A percentile compares a stretch with the other conserved stretches of the same genome.
These are phyloP conservation scores for Pagetopsis macropterus DNA, from an alignment of 2,797 vertebrate genomes.

Conservation along the genomic window DNA sequence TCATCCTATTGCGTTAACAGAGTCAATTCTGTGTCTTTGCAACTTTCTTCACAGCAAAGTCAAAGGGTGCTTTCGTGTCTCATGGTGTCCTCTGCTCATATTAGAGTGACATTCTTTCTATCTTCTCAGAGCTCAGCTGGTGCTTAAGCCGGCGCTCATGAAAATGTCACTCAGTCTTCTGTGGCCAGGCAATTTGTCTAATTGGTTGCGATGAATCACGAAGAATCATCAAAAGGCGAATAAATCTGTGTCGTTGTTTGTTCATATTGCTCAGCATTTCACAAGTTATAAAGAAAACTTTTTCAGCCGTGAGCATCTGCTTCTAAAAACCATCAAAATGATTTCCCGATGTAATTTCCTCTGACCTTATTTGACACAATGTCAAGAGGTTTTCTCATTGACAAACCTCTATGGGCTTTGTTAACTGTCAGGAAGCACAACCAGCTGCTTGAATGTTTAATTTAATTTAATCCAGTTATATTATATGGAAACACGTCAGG, in stretches of 20 bases:
- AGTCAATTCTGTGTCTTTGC: neutral
- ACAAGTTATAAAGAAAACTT: constrained; percentile 19
- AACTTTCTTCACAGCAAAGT: constrained; percentile 3
- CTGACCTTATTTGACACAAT: constrained; percentile 38
- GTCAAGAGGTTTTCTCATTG: constrained; percentile 46
- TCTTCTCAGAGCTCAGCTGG: constrained; percentile 53
- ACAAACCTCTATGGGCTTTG: constrained; percentile 17
- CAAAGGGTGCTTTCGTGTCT: neutral
- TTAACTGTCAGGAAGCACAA: constrained; percentile 21
- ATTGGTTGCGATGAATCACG: constrained; percentile 45
- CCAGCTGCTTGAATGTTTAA: constrained; percentile 12
- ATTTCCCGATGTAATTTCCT: constrained; percentile 45
- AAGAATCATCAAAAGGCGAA: constrained; percentile 35
- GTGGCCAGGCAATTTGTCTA: constrained; percentile 34
- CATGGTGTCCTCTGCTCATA: constrained; percentile 12
- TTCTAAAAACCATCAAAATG: constrained; percentile 5
- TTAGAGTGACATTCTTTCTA: constrained; percentile 9
- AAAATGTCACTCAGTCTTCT: constrained; percentile 31
- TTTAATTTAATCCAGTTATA: neutral
- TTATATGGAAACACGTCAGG: neutral
- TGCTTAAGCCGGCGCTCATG: constrained; percentile 10
- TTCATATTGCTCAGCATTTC: neutral
- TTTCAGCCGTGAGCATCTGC: constrained; percentile 20
- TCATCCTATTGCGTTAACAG: neutral
- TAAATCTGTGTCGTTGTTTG: constrained; percentile 18